A percentile compares a stretch with the other conserved stretches of the same genome.
Evolutionary conservation across 2,113 vertebrate species (phyloP).

Genomic region (Oreotragus oreotragus): DNA sequence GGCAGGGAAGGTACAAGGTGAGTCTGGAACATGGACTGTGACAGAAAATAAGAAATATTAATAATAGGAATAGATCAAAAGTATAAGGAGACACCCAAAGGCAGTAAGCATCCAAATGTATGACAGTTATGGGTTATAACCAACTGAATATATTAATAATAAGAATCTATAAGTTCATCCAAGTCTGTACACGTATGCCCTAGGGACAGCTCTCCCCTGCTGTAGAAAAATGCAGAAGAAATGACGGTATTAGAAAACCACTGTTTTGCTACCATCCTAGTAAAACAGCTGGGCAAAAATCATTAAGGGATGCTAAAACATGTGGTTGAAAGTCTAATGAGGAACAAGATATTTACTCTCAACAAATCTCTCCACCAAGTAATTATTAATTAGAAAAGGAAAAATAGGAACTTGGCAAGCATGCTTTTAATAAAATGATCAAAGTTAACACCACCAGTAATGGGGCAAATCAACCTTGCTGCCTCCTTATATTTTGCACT

Average conservation of each 20-base stretch:
- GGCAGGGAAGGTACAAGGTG: background rate
- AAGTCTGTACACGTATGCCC: background rate
- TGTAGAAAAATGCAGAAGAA: background rate
- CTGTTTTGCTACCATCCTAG: background rate
- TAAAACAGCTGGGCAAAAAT: background rate
- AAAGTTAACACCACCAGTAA: background rate
- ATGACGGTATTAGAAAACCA: background rate
- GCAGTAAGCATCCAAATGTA: background rate
- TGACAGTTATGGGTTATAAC: background rate
- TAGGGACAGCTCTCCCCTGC: background rate
- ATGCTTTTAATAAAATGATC: background rate
- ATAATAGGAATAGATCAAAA: background rate
- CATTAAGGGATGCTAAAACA: background rate
- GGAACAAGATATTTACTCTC: background rate
- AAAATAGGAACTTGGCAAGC: background rate
- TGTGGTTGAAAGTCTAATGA: background rate
- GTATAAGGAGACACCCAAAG: background rate
- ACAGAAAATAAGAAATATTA: background rate
- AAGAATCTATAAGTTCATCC: background rate
- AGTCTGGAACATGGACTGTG: background rate
- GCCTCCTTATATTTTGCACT: background rate
- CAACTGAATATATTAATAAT: background rate
- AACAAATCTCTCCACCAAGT: background rate
- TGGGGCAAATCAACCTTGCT: background rate
- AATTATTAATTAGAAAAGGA: background rate